Evolutionary conservation across 2,113 vertebrate species (phyloP).

Genomic region (Chitala chitala): DNA sequence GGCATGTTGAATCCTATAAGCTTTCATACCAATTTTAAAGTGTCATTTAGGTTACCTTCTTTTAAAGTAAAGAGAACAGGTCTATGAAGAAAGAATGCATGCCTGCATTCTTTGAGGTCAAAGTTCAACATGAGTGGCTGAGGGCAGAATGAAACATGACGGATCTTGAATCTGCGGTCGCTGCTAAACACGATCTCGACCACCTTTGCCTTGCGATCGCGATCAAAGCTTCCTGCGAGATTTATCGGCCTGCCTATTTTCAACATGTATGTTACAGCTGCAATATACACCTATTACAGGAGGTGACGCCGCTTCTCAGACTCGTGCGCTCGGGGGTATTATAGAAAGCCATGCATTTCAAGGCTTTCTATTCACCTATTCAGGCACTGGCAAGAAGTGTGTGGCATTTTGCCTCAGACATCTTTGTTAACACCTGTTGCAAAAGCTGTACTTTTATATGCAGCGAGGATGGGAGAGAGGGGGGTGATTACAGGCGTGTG

Average conservation of each 20-base stretch:
- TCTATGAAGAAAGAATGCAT: conserved; percentile 53
- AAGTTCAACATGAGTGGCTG: conserved; percentile 59
- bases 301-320: conserved; percentile 55
- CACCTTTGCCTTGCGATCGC: conserved; percentile 47
- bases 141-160: conserved; percentile 35
- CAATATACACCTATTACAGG: conserved; percentile 70
- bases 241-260: conserved; percentile 65
- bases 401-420: neutral
- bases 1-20: conserved; percentile 68
- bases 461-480: neutral
- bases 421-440: neutral
- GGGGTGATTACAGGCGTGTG: neutral
- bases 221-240: conserved; percentile 62
- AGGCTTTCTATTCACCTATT: neutral
- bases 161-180: conserved; percentile 40
- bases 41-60: conserved; percentile 51
- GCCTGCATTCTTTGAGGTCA: conserved; percentile 57
- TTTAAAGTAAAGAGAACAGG: conserved; percentile 55
- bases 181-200: conserved; percentile 65
- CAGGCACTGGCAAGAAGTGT: neutral
- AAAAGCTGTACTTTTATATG: neutral
- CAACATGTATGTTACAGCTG: conserved; percentile 62
- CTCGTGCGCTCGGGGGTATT: conserved; percentile 29
- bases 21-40: conserved; percentile 64
- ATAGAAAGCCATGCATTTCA: conserved; percentile 20